phyloP scores from a whole-genome alignment of 2,113 vertebrate genomes.

The Leptosomus discolor region DNA sequence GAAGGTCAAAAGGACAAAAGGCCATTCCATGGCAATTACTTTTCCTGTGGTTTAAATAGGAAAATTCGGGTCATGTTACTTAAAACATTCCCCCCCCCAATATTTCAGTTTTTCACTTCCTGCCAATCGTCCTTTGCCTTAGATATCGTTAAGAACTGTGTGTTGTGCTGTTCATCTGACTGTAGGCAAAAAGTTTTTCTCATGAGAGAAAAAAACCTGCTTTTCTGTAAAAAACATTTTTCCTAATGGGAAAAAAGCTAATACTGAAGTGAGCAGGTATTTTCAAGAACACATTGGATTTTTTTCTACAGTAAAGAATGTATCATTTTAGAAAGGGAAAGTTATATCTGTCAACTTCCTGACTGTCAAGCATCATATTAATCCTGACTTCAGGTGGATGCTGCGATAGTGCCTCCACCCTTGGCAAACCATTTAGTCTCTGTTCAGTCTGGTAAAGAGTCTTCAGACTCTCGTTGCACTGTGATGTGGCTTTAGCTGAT shows the following conservation, averaged over 20 bases:
- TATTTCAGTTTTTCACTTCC: neutral
- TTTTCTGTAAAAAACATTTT: neutral
- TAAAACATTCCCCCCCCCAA: neutral
- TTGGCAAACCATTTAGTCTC: neutral
- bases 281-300: neutral
- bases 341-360: neutral
- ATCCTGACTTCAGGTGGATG: neutral
- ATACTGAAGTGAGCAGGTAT: neutral
- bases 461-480: slow-evolving; percentile 61
- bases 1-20: slow-evolving; percentile 20
- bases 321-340: neutral
- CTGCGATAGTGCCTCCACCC: neutral
- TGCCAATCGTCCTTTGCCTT: neutral
- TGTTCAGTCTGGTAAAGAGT: neutral
- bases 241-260: neutral
- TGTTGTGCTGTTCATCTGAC: neutral
- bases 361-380: neutral
- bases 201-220: neutral
- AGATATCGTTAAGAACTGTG: neutral
- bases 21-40: slow-evolving; percentile 9
- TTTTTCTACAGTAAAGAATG: neutral
- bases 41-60: neutral
- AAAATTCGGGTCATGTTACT: neutral
- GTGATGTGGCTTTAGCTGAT: slow-evolving; percentile 68
- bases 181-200: neutral